Conservation (phyloP, 2,113 vertebrate genomes). For the Gallinago paraguaiae region DNA sequence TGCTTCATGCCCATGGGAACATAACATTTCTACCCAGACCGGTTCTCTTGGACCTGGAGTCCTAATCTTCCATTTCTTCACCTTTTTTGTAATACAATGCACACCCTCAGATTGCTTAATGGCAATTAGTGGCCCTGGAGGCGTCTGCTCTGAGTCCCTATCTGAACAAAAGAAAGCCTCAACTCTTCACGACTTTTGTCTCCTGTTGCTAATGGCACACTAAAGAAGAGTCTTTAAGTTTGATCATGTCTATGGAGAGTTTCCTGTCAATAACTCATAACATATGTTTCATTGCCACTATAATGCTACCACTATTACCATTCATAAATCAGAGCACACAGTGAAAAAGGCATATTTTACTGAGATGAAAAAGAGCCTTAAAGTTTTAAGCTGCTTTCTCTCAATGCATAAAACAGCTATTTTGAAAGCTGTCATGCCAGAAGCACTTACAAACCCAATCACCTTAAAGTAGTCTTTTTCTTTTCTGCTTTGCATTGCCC, state of each 20-base stretch:
- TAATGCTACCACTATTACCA: neutral
- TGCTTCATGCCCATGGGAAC: neutral
- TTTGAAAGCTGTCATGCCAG: neutral
- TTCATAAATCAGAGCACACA: conserved; percentile 23
- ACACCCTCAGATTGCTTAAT: neutral
- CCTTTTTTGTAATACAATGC: neutral
- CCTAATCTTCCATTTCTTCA: neutral
- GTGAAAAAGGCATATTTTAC: conserved; percentile 21
- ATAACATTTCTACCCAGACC: neutral
- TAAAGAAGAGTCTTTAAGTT: neutral
- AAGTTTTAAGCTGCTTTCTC: conserved; percentile 37
- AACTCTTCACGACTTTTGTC: neutral
- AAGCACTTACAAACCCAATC: neutral
- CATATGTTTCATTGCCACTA: neutral
- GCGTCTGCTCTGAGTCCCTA: neutral
- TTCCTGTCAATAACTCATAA: conserved; percentile 29
- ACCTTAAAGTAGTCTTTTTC: neutral
- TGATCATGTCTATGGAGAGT: neutral
- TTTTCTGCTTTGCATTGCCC: neutral
- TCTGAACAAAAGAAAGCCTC: neutral
- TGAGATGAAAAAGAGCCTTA: neutral
- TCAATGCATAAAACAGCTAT: conserved; percentile 1
- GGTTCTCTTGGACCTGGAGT: neutral
- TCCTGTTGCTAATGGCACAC: neutral
- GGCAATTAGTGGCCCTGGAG: neutral